phyloP scores from a whole-genome alignment of 2,888 invertebrate genomes.

The Listrodromus nycthemerus region DNA sequence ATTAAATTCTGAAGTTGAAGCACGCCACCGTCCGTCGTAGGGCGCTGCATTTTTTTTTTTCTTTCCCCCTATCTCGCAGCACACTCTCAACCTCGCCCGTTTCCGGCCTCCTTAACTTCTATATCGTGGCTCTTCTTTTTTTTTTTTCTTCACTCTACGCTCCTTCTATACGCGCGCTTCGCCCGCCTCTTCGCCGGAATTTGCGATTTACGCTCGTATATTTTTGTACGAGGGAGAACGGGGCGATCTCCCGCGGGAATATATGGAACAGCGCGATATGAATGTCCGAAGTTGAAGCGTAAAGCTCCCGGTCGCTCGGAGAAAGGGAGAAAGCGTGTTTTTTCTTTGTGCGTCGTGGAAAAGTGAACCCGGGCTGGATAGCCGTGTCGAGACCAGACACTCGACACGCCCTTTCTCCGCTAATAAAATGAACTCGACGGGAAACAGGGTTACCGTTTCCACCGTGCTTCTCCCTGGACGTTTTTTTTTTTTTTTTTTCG shows the following conservation, averaged over 20 bases:
- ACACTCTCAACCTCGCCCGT: slow-evolving; percentile 37
- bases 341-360: slow-evolving; percentile 27
- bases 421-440: slow-evolving; percentile 54
- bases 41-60: slow-evolving; percentile 20
- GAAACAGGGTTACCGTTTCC: slow-evolving; percentile 37
- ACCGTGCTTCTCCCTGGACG: slow-evolving; percentile 16
- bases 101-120: slow-evolving; percentile 50
- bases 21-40: slow-evolving; percentile 20
- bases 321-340: neutral
- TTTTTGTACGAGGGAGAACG: slow-evolving; percentile 35
- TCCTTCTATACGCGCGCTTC: neutral
- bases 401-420: slow-evolving; percentile 52
- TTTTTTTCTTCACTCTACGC: neutral
- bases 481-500: neutral
- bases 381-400: slow-evolving; percentile 37
- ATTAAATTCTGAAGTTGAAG: slow-evolving; percentile 55
- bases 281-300: slow-evolving; percentile 50
- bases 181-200: slow-evolving; percentile 28
- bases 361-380: slow-evolving; percentile 35
- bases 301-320: neutral
- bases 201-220: slow-evolving; percentile 51
- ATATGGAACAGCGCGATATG: slow-evolving; percentile 44
- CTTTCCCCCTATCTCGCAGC: slow-evolving; percentile 8
- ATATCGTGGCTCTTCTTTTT: slow-evolving; percentile 27
- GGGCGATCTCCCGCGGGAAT: slow-evolving; percentile 23